A percentile compares a stretch with the other conserved stretches of the same genome.
These are phyloP conservation scores for Pao palembangensis DNA, from an alignment of 2,113 vertebrate genomes.

Conservation along the genomic window DNA sequence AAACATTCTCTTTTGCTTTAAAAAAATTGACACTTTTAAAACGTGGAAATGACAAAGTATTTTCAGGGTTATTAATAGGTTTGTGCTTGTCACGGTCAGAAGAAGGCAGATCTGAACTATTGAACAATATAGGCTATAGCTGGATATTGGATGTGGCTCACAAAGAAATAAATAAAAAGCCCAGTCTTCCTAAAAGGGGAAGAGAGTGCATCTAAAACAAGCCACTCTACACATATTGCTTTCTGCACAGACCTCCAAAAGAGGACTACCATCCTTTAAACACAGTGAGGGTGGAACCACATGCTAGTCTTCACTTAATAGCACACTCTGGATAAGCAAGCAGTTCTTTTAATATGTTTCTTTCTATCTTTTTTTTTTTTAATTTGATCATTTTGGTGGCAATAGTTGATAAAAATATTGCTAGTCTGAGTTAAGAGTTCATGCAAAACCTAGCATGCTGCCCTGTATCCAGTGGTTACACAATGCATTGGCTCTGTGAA, in stretches of 20 bases:
- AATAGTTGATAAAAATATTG: conserved; percentile 79
- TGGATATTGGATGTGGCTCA: conserved; percentile 80
- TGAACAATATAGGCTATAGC: conserved; percentile 74
- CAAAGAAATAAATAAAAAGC: conserved; percentile 75
- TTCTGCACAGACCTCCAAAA: conserved; percentile 65
- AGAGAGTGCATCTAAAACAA: conserved; percentile 67
- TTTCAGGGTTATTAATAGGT: conserved; percentile 75
- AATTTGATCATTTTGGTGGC: conserved; percentile 72
- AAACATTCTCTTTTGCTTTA: conserved; percentile 43
- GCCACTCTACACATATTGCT: conserved; percentile 78
- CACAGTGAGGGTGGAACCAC: conserved; percentile 54
- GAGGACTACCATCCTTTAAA: conserved; percentile 39
- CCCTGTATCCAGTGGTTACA: conserved; percentile 75
- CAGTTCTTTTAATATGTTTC: conserved; percentile 56
- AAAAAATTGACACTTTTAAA: conserved; percentile 58
- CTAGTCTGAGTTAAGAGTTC: conserved; percentile 81
- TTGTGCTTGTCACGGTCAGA: conserved; percentile 84
- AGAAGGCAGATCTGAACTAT: conserved; percentile 81
- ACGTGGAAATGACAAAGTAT: conserved; percentile 68
- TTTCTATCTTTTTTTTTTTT: conserved; percentile 60
- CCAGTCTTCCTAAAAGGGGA: conserved; percentile 69
- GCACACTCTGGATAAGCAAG: conserved; percentile 62
- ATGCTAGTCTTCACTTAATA: conserved; percentile 55
- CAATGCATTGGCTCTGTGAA: conserved; percentile 72
- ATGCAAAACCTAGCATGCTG: conserved; percentile 76